Conservation (phyloP, 2,113 vertebrate species). For the Cebus imitator region DNA sequence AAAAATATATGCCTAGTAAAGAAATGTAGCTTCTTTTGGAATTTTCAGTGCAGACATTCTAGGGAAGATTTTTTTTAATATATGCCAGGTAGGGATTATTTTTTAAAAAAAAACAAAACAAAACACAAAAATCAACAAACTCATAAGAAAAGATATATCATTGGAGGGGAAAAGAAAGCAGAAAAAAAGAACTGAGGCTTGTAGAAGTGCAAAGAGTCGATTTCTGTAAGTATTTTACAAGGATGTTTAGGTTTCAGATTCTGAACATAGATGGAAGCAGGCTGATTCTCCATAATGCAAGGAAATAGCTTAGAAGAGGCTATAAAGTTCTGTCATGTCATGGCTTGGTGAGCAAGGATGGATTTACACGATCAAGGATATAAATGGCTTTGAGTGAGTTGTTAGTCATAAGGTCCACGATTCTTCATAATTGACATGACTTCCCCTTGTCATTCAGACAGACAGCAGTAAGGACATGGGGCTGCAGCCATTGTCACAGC, state of each 20-base stretch:
- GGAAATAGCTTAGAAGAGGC: slow-evolving; percentile 26
- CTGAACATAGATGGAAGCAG: background rate
- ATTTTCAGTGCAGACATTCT: slow-evolving; percentile 39
- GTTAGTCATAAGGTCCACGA: slow-evolving; percentile 33
- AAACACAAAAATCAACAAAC: background rate
- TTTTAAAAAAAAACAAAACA: slow-evolving; percentile 28
- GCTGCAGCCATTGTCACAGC: background rate
- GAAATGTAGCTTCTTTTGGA: slow-evolving; percentile 3
- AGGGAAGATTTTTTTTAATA: background rate
- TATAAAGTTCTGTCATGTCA: slow-evolving; percentile 40
- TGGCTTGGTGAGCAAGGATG: slow-evolving; percentile 40
- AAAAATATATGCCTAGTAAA: background rate
- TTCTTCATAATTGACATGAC: slow-evolving; percentile 51
- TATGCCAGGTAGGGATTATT: background rate
- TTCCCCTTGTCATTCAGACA: slow-evolving; percentile 49
- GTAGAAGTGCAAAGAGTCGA: background rate
- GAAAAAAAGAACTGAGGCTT: background rate
- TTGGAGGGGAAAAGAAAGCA: background rate
- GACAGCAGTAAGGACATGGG: background rate
- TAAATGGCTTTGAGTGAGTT: slow-evolving; percentile 61
- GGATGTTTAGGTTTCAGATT: slow-evolving; percentile 17
- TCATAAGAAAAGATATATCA: background rate
- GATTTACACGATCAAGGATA: slow-evolving; percentile 44
- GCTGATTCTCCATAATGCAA: background rate
- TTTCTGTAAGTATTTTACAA: background rate